Evolutionary conservation across 2,113 vertebrate genomes (phyloP), one percentile per base, ranked within the genome.

Genomic region (Psilopogon haemacephalus): DNA sequence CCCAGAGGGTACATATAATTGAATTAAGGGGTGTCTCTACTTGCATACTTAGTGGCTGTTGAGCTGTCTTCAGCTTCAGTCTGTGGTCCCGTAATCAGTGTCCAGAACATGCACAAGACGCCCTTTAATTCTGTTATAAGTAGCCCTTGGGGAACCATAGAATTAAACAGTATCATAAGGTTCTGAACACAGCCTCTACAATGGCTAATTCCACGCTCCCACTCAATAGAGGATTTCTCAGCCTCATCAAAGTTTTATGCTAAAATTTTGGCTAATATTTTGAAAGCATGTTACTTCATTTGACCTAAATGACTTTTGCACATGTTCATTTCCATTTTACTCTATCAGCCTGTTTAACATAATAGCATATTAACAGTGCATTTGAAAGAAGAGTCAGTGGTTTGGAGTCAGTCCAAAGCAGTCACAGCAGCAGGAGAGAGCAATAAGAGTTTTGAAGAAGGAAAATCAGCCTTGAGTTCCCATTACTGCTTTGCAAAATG

Each of bases 261-360:
- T 94, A 89, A 96, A 95, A 95, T 95, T 94, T 94, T 94, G 87
- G 95, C 91, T 96, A 95, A 94, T 96, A 96, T 92, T 96, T 96
- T 96, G 89, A 96, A 96, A 96, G 89, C 91, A 85, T 94, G 86
- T 95, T 96, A 92, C 94, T 95, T 96, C 78, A 64, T 93, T 94
- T 93, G 96, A 96, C 95, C 96, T 96, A 93, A 96, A 96, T 96
- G 93, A 94, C 95, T 96, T 94, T 68, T 95, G 84, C 95, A 96
- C 93, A 96, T 96, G 91, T 94, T 94, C 93, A 87, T 94, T 96
- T 96, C 87, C 89, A 96, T 95, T 94, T 93, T 89, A 92, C 30
- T 77, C 89, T 84, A 96, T 92, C 91, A 94, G 95, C 56, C 95
- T 94, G 93, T 87, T 96, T 96, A 96, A 96, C 91, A 89, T 96